Percentiles rank a stretch among this genome's conserved stretches.
Evolutionary conservation across 1,140 invertebrate genomes (phyloP).

Genomic region (Pseudomyrmex sp.): DNA sequence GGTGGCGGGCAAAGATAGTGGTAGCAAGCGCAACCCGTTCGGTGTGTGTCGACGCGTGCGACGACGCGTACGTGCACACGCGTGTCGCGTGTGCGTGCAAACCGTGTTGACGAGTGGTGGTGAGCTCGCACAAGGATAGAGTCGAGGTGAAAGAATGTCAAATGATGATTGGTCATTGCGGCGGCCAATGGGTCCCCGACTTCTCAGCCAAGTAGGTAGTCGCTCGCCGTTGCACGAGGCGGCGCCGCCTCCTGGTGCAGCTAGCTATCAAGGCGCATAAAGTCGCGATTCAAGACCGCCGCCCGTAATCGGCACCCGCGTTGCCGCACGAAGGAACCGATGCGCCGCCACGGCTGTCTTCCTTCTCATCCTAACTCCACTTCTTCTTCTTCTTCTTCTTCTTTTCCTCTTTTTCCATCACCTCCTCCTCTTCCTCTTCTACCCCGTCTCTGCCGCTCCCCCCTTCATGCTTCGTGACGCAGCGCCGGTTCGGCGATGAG

Average conservation of each 20-base stretch:
- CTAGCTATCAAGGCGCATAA: conserved; percentile 66
- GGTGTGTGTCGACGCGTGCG: conserved; percentile 1
- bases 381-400: conserved; percentile 3
- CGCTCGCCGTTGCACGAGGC: conserved; percentile 70
- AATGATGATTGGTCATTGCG: conserved; percentile 84
- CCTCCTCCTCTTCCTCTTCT: not conserved
- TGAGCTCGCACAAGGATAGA: conserved; percentile 37
- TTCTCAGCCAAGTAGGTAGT: conserved; percentile 77
- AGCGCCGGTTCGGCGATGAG: conserved; percentile 40
- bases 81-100: conserved; percentile 55
- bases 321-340: conserved; percentile 37
- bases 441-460: conserved; percentile 2
- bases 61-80: conserved; percentile 21
- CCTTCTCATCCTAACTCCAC: not conserved
- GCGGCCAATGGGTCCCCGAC: conserved; percentile 82
- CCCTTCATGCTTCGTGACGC: conserved; percentile 31
- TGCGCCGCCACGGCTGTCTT: not conserved
- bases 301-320: conserved; percentile 50
- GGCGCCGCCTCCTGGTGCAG: conserved; percentile 82
- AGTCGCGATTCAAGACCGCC: conserved; percentile 48
- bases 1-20: conserved; percentile 17
- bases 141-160: conserved; percentile 82
- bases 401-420: not conserved
- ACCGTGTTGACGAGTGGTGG: conserved; percentile 32
- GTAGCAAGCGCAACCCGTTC: not conserved